Evolutionary conservation across 1,140 invertebrate genomes (phyloP), one percentile per base, ranked within the genome.

Genomic region (Drosophila malerkotliana): DNA sequence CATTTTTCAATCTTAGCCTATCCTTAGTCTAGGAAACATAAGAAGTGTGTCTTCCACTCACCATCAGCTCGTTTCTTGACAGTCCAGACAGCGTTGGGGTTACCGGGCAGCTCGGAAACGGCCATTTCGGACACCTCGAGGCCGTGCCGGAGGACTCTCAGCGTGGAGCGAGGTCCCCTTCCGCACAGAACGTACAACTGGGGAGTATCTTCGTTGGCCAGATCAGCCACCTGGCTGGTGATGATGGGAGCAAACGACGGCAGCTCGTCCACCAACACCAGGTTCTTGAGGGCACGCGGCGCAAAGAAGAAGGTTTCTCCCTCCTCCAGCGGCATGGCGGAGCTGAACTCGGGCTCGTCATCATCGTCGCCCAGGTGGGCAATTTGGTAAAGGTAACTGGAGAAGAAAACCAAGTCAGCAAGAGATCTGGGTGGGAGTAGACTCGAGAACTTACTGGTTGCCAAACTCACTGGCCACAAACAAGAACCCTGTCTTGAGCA

Each of bases 221-320:
- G 93, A 93, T 96, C 95, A 60, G 96, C 95, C 18, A 96, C 95
- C 92, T 95, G 93, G 45, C 93, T 93, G 44, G 93, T 93, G 92
- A 99, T 94, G 75, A 99, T 98, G 0, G 99, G 99, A 1, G 98
- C 98, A 10, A 99, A 93, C 49, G 98, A 99, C 81, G 99, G 98
- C 93, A 99, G 94, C 93, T 99, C 98, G 93, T 99, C 99, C 1
- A 99, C 98, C 68, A 99, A 92, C 4, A 99, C 98, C 6, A 99
- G 94, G 94, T 99, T 99, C 87, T 98, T 95, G 0, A 99, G 93
- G 3, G 96, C 94, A 87, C 99, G 93, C 12, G 98, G 98, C 6
- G 97, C 98, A 93, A 99, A 99, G 93, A 99, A 99, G 92, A 99
- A 99, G 3, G 98, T 99, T 79, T 99, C 99, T 4, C 98, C 99